phyloP scores from a whole-genome alignment of 2,113 vertebrate species.

The Stegostoma tigrinum region DNA sequence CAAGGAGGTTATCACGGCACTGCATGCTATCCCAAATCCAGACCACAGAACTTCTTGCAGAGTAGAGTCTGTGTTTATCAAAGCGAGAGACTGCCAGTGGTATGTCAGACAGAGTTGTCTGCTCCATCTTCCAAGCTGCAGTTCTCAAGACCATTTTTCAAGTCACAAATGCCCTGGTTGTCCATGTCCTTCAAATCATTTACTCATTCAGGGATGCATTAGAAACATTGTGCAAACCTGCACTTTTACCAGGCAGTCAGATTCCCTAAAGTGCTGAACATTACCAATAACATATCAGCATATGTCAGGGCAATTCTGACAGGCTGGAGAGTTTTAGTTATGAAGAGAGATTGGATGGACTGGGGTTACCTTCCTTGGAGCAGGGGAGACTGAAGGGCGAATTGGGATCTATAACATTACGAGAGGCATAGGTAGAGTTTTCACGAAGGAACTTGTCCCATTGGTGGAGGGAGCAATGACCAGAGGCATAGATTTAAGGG shows the following conservation, averaged over 20 bases:
- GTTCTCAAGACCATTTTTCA: neutral
- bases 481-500: too few species aligned
- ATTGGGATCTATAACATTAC: too few species aligned
- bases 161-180: neutral
- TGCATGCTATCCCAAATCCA: neutral
- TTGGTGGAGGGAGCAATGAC: too few species aligned
- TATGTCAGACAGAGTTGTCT: too few species aligned
- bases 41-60: neutral
- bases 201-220: neutral
- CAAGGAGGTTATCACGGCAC: neutral
- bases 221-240: neutral
- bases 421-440: too few species aligned
- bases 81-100: neutral
- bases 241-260: too few species aligned
- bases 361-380: too few species aligned
- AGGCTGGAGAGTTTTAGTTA: too few species aligned
- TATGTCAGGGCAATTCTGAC: neutral
- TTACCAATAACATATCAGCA: neutral
- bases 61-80: neutral
- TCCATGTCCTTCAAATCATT: neutral
- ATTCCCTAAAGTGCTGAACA: neutral
- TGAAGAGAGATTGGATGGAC: too few species aligned
- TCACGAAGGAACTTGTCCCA: too few species aligned
- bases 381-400: too few species aligned
- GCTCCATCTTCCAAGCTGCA: neutral